Evolutionary conservation across 2,113 vertebrate species (phyloP), one percentile per base, ranked within the genome.

Genomic region (Verasper variegatus): DNA sequence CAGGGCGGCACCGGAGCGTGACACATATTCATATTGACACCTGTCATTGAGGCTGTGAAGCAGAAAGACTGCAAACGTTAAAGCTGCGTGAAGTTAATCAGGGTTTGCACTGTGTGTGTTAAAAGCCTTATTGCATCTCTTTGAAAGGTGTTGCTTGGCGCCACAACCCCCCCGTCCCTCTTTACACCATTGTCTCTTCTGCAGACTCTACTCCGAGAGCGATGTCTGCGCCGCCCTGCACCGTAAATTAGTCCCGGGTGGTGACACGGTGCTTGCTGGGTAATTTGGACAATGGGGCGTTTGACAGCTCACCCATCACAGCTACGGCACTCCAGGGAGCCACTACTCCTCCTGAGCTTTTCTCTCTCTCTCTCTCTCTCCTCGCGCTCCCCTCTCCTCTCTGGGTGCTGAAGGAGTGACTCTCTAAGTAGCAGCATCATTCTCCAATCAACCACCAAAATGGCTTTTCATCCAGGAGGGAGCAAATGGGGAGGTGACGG

Each of bases 231-330:
- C 15, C 9, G 76, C 65, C 72, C 84, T 20, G 72, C 78, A 66
- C 91, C 77, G 89, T 95, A 95, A 96, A 96, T 95, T 93, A 94
- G 95, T 95, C 94, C 92, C 93, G 95, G 76, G 87, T 81, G 91
- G 93, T 91, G 94, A 94, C 94, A 90, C 86, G 82, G 88, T 89
- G 87, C 94, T 92, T 89, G 91, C 92, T 82, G 91, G 87, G 81
- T 94, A 90, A 90, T 95, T 96, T 97, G 94, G 95, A 96, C 92
- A 94, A 93, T 94, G 89, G 95, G 93, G 93, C 93, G 0, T 97
- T 95, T 96, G 96, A 96, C 96, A 97, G 95, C 94, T 94, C 86
- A 94, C 94, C 93, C 83, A 91, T 96, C 96, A 96, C 64, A 61
- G 70, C 52, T 79, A 93, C 85, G 64, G 82, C 86, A 84, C 94